phyloP scores from a whole-genome alignment of 2,888 invertebrate species.

The Cenopis cana region DNA sequence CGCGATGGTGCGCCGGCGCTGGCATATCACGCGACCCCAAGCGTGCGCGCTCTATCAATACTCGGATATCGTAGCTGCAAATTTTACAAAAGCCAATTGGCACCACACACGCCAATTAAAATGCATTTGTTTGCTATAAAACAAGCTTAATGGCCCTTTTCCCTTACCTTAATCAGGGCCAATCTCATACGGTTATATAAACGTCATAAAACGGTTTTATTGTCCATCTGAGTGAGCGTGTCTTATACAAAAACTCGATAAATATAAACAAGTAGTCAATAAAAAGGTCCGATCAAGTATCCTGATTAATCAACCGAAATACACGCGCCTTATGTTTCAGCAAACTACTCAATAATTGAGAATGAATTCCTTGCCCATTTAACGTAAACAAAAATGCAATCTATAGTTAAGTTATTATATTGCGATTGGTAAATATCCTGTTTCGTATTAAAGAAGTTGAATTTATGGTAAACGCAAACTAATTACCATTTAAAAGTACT shows the following conservation, averaged over 20 bases:
- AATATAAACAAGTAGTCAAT: slow-evolving; percentile 35
- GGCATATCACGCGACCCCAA: slow-evolving; percentile 76
- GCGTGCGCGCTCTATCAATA: slow-evolving; percentile 55
- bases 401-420: slow-evolving; percentile 78
- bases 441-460: slow-evolving; percentile 55
- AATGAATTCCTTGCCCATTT: slow-evolving; percentile 69
- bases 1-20: slow-evolving; percentile 53
- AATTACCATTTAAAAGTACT: slow-evolving; percentile 58
- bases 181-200: slow-evolving; percentile 38
- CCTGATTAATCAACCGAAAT: slow-evolving; percentile 45
- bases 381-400: slow-evolving; percentile 57
- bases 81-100: slow-evolving; percentile 47
- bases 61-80: slow-evolving; percentile 52
- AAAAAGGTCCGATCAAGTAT: slow-evolving; percentile 42
- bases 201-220: slow-evolving; percentile 44
- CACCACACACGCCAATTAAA: slow-evolving; percentile 49
- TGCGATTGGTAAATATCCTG: slow-evolving; percentile 62
- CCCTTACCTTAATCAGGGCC: slow-evolving; percentile 14
- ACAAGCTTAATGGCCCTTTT: slow-evolving; percentile 21
- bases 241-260: slow-evolving; percentile 39
- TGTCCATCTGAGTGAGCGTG: slow-evolving; percentile 16
- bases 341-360: slow-evolving; percentile 62
- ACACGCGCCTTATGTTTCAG: slow-evolving; percentile 48
- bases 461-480: slow-evolving; percentile 54
- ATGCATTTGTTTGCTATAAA: slow-evolving; percentile 43